Conservation (phyloP, 2,113 vertebrate genomes). For the Zootoca vivipara region DNA sequence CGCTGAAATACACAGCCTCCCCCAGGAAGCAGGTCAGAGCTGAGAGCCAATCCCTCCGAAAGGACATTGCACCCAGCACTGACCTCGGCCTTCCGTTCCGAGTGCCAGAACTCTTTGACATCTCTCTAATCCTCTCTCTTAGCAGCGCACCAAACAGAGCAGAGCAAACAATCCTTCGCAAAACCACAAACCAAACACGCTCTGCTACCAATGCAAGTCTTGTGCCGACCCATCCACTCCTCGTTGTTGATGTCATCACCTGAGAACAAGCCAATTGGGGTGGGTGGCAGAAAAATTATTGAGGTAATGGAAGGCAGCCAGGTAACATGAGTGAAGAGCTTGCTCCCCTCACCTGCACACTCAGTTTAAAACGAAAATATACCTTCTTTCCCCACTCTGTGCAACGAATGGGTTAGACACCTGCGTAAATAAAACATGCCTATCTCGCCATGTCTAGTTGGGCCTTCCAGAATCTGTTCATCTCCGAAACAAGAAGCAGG, state of each 20-base stretch:
- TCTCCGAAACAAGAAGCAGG: not conserved
- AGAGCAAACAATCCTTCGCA: not conserved
- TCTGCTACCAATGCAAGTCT: not conserved
- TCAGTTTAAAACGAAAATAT: not conserved
- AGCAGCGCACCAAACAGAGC: conserved; percentile 2
- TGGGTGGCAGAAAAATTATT: not conserved
- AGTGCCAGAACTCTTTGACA: not conserved
- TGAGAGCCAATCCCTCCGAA: not conserved
- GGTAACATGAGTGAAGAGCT: not conserved
- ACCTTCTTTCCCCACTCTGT: not conserved
- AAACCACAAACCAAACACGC: not conserved
- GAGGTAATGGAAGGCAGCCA: not conserved
- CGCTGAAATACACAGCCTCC: not conserved
- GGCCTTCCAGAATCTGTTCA: not conserved
- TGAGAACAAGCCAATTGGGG: not conserved
- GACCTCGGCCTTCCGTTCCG: not conserved
- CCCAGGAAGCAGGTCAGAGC: not conserved
- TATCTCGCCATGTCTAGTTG: too few relatives aligned
- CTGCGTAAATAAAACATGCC: not conserved
- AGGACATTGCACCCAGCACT: not conserved
- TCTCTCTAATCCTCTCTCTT: not conserved
- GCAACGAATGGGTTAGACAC: too few relatives aligned
- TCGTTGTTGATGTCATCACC: not conserved
- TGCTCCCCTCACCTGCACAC: not conserved
- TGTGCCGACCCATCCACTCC: not conserved